Percentiles rank a stretch among this genome's conserved stretches.
Evolutionary conservation across 1,140 invertebrate species (phyloP).

Genomic region (Halesus radiatus): DNA sequence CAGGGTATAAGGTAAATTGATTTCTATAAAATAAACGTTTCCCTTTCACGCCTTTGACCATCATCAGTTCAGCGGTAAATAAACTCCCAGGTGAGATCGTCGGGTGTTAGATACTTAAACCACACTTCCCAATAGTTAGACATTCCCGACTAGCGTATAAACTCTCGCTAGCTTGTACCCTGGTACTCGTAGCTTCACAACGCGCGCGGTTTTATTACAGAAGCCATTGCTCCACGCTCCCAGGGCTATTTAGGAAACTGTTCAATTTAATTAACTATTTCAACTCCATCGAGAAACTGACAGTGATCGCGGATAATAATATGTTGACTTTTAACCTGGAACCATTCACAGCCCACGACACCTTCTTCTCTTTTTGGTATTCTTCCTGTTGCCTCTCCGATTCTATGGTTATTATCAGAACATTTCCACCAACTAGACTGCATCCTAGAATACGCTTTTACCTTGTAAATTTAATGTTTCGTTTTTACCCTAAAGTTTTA

Average conservation of each 20-base stretch:
- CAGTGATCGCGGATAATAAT: too few relatives aligned
- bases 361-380: too few relatives aligned
- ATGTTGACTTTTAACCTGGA: too few relatives aligned
- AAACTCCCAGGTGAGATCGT: slow-evolving; percentile 15
- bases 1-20: not conserved
- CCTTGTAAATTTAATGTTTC: too few relatives aligned
- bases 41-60: not conserved
- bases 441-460: too few relatives aligned
- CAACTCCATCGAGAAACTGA: too few relatives aligned
- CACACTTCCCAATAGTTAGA: slow-evolving; percentile 12
- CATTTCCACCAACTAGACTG: too few relatives aligned
- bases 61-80: slow-evolving; percentile 4
- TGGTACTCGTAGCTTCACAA: not conserved
- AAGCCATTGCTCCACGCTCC: not conserved
- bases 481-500: too few relatives aligned
- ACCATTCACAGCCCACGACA: too few relatives aligned
- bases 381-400: too few relatives aligned
- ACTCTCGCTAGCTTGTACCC: not conserved
- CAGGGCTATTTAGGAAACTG: not conserved
- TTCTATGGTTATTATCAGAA: too few relatives aligned
- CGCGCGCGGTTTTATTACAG: slow-evolving; percentile 10
- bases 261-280: not conserved
- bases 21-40: not conserved
- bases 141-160: not conserved
- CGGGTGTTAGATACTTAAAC: slow-evolving; percentile 22